Base-by-base conservation (phyloP, 2,797 vertebrate species). In the Schizothorax lantsangensis region DNA sequence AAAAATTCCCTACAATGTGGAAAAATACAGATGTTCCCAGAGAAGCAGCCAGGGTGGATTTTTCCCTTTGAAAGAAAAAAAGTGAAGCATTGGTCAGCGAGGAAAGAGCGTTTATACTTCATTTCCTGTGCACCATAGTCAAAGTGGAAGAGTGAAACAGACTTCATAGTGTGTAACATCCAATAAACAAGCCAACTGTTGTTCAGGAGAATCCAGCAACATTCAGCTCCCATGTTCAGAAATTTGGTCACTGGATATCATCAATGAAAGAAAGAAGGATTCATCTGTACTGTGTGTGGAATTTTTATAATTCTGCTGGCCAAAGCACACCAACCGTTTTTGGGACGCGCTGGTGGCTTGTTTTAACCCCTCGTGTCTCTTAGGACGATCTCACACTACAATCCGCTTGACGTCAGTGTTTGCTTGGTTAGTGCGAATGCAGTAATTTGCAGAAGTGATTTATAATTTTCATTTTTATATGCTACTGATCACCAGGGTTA, bases 11-110 rank as follows among this genome's bases (percentile, higher is more conserved):
- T 26, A 36, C 19, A 77, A 49, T 38, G 62, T 84, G 73, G 59
- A 84, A 84, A 84, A 64, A 30, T 78, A 14, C 57, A 84, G 54
- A 68, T 4, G 9, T 77, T 77, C 83, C 73, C 83, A 78, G 73
- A 54, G 33, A 54, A 52, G 30, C 83, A 78, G 83, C 40, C 81
- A 57, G 33, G 2, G 23, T 72, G 47, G 66, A 82, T 57, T 83
- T 83, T 83, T 72, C 68, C 43, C 64, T 52, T 68, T 69, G 33
- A 15, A 75, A 52, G 57, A 38, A 2, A 15, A 73, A 83, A 73
- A 83, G 23, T 9, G 26, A 84, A 84, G 52, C 9, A 10, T 23
- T 78, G 83, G 73, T 78, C 81, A 73, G 38, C 6, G 6, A 33
- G 40, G 54, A 36, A 66, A 52, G 59, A 84, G 45, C 72, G 0